Base-by-base conservation (phyloP, 2,888 invertebrate genomes). In the Beris chalybata region DNA sequence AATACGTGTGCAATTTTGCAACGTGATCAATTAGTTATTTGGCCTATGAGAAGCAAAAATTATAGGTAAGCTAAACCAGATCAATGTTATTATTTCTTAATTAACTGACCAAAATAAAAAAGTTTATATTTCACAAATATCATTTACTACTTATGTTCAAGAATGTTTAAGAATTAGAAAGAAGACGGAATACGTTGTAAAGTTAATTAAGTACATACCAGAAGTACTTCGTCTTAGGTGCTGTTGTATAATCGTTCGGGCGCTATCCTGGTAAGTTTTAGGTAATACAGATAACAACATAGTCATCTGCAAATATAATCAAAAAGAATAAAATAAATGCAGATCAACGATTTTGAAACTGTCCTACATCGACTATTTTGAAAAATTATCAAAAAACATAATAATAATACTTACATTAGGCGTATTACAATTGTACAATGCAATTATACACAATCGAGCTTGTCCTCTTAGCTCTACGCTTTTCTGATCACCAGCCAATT, bases 341-440 rank as follows among this genome's bases (percentile, higher is more conserved):
- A 45, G 7, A 22, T 11, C n/a, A 3, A 2, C 22, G 22, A 2
- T 44, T 44, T n/a, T 44, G 22, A 1, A 22, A 22, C 22, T n/a
- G n/a, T 54, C 31, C 54, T 54, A 43, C 15, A 56, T 7, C 22
- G n/a, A 44, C 13, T 45, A 4, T 44, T 29, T 44, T 3, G 3
- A 22, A 22, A 22, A 22, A 22, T 32, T 32, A 32, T 32, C 7
- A 48, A 11, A 29, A 22, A 59, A 50, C 13, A 13, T 6, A 45
- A 15, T 63, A 47, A 9, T 48, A 50, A 0, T 29, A 78, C 82
- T 76, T 45, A 84, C 84, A 32, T 82, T 82, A 43, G 93, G 89
- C 1, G 95, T 90, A 80, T 95, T 95, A 71, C 94, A 87, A 83
- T 95, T 93, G 83, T 95, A 97, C 64, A 97, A 83, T 5, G 91